A percentile compares a stretch with the other conserved stretches of the same genome.
Evolutionary conservation across 2,113 vertebrate genomes (phyloP).

Genomic region (Pogona vitticeps): DNA sequence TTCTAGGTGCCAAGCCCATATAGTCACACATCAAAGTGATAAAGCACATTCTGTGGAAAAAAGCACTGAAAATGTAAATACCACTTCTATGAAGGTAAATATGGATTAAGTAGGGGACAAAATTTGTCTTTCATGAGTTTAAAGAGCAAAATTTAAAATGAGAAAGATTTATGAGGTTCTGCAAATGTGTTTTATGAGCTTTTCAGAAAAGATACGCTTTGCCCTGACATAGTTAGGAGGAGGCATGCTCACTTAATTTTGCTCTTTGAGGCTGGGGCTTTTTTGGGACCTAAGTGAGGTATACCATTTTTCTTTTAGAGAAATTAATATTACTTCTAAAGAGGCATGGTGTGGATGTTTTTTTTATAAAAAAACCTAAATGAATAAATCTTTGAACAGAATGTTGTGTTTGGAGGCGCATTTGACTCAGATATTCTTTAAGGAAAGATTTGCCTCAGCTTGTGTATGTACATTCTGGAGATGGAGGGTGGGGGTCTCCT

Average conservation of each 20-base stretch:
- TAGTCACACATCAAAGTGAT: background rate
- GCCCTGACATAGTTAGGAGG: background rate
- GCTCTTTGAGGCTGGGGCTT: background rate
- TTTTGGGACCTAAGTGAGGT: background rate
- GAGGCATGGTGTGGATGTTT: background rate
- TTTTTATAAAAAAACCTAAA: background rate
- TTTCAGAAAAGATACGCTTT: conserved; percentile 29
- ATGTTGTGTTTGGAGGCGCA: background rate
- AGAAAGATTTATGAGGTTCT: conserved; percentile 22
- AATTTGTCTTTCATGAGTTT: conserved; percentile 16
- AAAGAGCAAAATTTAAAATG: conserved; percentile 25
- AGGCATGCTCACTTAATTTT: conserved; percentile 3
- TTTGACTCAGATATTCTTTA: background rate
- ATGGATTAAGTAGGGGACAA: background rate
- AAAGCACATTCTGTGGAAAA: conserved; percentile 5
- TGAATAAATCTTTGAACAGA: background rate
- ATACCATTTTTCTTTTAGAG: background rate
- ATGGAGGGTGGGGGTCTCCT: background rate
- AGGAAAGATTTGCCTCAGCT: background rate
- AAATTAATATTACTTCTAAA: background rate
- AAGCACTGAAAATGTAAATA: conserved; percentile 21
- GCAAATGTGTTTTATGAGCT: conserved; percentile 7
- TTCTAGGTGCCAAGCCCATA: background rate
- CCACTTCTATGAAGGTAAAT: conserved; percentile 10
- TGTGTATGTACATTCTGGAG: background rate